A percentile compares a stretch with the other conserved stretches of the same genome.
Evolutionary conservation across 2,888 invertebrate species (phyloP).

Genomic region (Diarsia dahlii): DNA sequence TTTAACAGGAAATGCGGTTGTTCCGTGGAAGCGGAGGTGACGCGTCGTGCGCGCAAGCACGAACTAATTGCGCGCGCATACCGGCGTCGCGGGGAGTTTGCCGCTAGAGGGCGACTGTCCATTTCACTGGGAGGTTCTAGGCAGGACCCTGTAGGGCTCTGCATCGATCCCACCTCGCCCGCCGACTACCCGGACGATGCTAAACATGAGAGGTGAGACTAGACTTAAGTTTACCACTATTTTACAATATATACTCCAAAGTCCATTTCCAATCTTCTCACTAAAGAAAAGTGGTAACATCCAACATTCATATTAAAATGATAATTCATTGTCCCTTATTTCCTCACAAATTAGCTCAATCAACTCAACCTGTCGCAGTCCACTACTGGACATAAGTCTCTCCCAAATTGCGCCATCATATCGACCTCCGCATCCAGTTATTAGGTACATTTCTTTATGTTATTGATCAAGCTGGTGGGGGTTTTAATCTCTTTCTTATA

Average conservation of each 20-base stretch:
- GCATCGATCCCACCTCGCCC: slow-evolving; percentile 84
- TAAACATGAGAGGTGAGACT: slow-evolving; percentile 84
- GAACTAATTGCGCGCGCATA: slow-evolving; percentile 98
- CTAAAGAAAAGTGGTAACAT: neutral
- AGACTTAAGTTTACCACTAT: neutral
- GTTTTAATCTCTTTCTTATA: neutral
- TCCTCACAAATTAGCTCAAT: slow-evolving; percentile 8
- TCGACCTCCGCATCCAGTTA: slow-evolving; percentile 2
- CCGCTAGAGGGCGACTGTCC: slow-evolving; percentile 95
- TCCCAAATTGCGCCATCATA: slow-evolving; percentile 16
- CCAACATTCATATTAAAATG: neutral
- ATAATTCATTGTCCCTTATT: slow-evolving; percentile 4
- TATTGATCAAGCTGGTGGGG: neutral
- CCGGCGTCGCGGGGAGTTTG: slow-evolving; percentile 96
- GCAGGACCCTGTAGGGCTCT: slow-evolving; percentile 96
- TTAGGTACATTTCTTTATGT: slow-evolving; percentile 13
- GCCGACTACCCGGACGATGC: slow-evolving; percentile 84
- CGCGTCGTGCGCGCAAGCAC: slow-evolving; percentile 94
- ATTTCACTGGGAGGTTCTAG: slow-evolving; percentile 96
- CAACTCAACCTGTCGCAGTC: slow-evolving; percentile 17
- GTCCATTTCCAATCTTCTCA: neutral
- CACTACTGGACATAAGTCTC: slow-evolving; percentile 6
- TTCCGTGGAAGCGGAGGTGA: slow-evolving; percentile 91
- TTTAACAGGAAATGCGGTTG: slow-evolving; percentile 93
- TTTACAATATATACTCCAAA: neutral